Conservation (phyloP, 1,140 invertebrate species). For the Eurosta solidaginis region DNA sequence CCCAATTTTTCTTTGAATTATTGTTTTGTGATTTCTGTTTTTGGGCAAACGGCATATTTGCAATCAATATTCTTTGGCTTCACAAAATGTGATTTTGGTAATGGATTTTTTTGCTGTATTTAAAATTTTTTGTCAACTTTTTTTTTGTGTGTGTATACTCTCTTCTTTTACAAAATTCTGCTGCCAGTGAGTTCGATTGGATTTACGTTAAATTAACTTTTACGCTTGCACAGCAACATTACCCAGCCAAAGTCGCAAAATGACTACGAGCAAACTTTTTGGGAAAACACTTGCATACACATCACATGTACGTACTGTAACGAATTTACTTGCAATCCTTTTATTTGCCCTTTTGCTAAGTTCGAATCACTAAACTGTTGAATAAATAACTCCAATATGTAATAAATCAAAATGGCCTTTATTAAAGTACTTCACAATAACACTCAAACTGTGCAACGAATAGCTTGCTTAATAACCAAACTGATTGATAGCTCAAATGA, state of each 20-base stretch:
- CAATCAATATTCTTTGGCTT: neutral
- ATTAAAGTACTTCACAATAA: too few relatives aligned
- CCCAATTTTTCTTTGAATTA: too few relatives aligned
- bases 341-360: too few relatives aligned
- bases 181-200: neutral
- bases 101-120: neutral
- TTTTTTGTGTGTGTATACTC: neutral
- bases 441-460: too few relatives aligned
- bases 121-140: neutral
- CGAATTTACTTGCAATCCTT: neutral
- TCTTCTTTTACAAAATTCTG: neutral
- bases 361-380: too few relatives aligned
- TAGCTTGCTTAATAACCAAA: too few relatives aligned
- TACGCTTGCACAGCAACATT: neutral
- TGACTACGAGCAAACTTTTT: neutral
- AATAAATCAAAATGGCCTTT: too few relatives aligned
- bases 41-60: neutral
- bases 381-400: too few relatives aligned
- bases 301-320: neutral
- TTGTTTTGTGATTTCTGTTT: too few relatives aligned
- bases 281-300: neutral
- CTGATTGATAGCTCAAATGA: too few relatives aligned
- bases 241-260: too few relatives aligned
- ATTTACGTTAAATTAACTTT: slow-evolving; percentile 21
- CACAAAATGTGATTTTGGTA: neutral